phyloP scores from a whole-genome alignment of 2,888 invertebrate genomes.

The Cephus nigrinus region DNA sequence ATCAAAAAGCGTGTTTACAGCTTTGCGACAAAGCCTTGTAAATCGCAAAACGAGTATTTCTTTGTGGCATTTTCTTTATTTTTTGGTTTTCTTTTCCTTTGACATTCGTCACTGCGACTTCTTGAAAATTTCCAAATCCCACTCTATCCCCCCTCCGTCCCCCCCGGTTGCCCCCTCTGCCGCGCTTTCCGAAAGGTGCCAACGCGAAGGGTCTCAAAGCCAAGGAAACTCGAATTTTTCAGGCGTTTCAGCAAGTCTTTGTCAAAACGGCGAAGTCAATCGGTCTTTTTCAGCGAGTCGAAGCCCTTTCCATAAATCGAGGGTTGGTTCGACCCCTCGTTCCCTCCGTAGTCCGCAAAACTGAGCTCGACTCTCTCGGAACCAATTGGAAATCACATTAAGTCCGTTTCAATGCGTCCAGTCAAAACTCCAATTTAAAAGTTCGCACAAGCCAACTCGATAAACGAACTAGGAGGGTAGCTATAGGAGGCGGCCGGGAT shows the following conservation, averaged over 20 bases:
- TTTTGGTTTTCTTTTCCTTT: not conserved
- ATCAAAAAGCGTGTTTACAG: not conserved
- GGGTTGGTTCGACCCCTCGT: not conserved
- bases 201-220: slow-evolving; percentile 16
- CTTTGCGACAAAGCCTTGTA: not conserved
- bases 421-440: slow-evolving; percentile 63
- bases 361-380: slow-evolving; percentile 19
- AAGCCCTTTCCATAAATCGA: not conserved
- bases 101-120: not conserved
- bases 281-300: slow-evolving; percentile 38
- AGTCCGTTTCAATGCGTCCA: slow-evolving; percentile 57
- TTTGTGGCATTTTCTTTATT: not conserved
- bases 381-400: slow-evolving; percentile 59
- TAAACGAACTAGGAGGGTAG: not conserved
- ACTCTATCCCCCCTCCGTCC: not conserved
- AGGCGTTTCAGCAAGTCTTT: slow-evolving; percentile 43
- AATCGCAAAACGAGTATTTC: not conserved
- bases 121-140: not conserved
- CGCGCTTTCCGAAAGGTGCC: not conserved
- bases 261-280: slow-evolving; percentile 44
- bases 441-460: slow-evolving; percentile 38
- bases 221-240: slow-evolving; percentile 34
- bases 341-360: not conserved
- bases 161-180: not conserved
- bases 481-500: not conserved